Conservation (phyloP, 2,113 vertebrate genomes). For the Azemiops feae region DNA sequence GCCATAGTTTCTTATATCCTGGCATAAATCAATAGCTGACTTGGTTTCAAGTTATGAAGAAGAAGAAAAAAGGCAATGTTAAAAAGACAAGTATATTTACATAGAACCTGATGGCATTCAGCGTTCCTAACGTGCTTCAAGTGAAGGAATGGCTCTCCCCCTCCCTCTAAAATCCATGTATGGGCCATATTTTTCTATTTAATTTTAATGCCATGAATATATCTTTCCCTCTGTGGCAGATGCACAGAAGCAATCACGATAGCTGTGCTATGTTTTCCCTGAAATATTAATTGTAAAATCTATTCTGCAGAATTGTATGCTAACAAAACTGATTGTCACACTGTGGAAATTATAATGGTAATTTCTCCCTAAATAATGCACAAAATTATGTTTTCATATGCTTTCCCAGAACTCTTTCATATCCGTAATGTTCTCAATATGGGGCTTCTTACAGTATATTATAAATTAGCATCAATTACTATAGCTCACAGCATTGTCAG, state of each 20-base stretch:
- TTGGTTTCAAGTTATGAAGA: neutral
- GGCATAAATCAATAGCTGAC: neutral
- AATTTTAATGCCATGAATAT: neutral
- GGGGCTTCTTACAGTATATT: conserved; percentile 32
- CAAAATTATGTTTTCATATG: conserved; percentile 48
- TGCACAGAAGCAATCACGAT: conserved; percentile 38
- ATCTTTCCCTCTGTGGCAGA: conserved; percentile 24
- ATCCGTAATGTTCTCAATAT: conserved; percentile 41
- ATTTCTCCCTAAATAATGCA: conserved; percentile 41
- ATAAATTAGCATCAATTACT: conserved; percentile 57
- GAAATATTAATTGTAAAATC: conserved; percentile 43
- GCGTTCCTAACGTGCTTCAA: conserved; percentile 2
- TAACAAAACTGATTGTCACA: conserved; percentile 51
- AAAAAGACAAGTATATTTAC: neutral
- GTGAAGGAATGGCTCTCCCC: neutral
- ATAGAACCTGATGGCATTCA: neutral
- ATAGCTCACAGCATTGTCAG: conserved; percentile 56
- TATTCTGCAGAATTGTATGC: conserved; percentile 30
- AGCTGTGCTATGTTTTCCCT: conserved; percentile 32
- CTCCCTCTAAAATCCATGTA: neutral
- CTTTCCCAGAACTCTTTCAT: conserved; percentile 50
- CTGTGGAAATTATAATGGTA: conserved; percentile 30
- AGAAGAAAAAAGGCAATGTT: neutral
- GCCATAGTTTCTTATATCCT: neutral
- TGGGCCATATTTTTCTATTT: conserved; percentile 23